Percentiles rank a stretch among this genome's conserved stretches.
Evolutionary conservation across 2,888 invertebrate genomes (phyloP).

Genomic region (Molorchus minor): DNA sequence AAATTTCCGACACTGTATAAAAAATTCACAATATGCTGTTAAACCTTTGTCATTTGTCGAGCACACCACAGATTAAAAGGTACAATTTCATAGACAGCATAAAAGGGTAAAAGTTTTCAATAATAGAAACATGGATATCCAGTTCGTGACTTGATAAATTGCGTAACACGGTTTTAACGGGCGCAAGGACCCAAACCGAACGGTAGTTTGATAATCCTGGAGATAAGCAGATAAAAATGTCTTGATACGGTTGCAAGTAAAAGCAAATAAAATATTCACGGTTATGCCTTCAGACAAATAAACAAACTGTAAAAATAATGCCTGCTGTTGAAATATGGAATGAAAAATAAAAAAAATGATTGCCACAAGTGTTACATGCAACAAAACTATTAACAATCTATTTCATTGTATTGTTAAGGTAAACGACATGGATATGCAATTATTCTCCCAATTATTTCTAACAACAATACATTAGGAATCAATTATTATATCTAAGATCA

Average conservation of each 20-base stretch:
- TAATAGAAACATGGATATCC: too few relatives aligned
- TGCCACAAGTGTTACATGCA: slow-evolving; percentile 20
- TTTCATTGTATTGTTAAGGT: slow-evolving; percentile 27
- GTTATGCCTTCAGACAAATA: slow-evolving; percentile 10
- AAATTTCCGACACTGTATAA: too few relatives aligned
- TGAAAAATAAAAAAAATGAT: slow-evolving; percentile 17
- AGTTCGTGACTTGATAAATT: too few relatives aligned
- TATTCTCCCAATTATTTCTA: slow-evolving; percentile 35
- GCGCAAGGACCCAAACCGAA: slow-evolving; percentile 4
- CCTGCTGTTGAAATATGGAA: slow-evolving; percentile 16
- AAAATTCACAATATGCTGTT: too few relatives aligned
- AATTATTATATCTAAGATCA: slow-evolving; percentile 39
- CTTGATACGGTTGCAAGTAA: slow-evolving; percentile 10
- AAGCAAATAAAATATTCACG: slow-evolving; percentile 16
- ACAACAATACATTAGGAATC: slow-evolving; percentile 38
- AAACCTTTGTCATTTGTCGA: too few relatives aligned
- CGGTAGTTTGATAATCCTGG: slow-evolving; percentile 1
- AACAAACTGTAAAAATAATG: slow-evolving; percentile 11
- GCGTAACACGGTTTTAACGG: too few relatives aligned
- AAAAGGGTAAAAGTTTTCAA: too few relatives aligned
- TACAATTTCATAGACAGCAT: too few relatives aligned
- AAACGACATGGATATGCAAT: slow-evolving; percentile 36
- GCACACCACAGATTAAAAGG: too few relatives aligned
- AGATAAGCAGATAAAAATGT: slow-evolving; percentile 7
- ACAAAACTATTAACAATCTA: slow-evolving; percentile 16